Evolutionary conservation across 2,888 invertebrate species (phyloP), one percentile per base, ranked within the genome.

Genomic region (Ophraella communa): DNA sequence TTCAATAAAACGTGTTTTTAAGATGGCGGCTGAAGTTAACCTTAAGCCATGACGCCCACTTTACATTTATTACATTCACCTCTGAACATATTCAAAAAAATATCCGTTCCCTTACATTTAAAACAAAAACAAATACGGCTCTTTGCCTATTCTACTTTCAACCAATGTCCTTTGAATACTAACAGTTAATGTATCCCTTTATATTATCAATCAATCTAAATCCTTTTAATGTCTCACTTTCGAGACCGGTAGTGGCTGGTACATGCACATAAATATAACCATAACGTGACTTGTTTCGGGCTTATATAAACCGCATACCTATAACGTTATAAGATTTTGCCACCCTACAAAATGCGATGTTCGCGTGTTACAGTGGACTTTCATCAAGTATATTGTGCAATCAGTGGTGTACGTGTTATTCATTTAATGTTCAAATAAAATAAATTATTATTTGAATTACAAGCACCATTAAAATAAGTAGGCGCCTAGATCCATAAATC

Each of bases 271-370:
- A 42, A 39, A 51, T 17, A 51, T 21, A 42, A 39, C 3, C 17
- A 56, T 64, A 52, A 61, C 65, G 64, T 63, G 65, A 64, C 42
- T 47, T 57, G 62, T 42, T 27, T 14, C 14, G 52, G 35, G 62
- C 59, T 35, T n/a, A 51, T 20, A 51, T 33, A 60, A n/a, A 66
- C 66, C 60, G 47, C 63, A 57, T 45, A 57, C 57, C 61, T 53
- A 54, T 53, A 61, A 55, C 57, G 60, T 60, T 59, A 56, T 63
- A 17, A 51, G 49, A 63, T 66, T 63, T 64, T 64, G 64, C 66
- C 64, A 47, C 66, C 66, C 66, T 57, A 55, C 57, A 56, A 60
- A 66, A 64, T 62, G 66, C 24, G 21, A 66, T 55, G 35, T 51
- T 66, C 21, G 66, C 66, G 62, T 66, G 66, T 27, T 4, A 1